These are phyloP conservation scores for Melanotaenia pygmaea DNA, from an alignment of 2,797 vertebrate genomes.

Conservation along the genomic window DNA sequence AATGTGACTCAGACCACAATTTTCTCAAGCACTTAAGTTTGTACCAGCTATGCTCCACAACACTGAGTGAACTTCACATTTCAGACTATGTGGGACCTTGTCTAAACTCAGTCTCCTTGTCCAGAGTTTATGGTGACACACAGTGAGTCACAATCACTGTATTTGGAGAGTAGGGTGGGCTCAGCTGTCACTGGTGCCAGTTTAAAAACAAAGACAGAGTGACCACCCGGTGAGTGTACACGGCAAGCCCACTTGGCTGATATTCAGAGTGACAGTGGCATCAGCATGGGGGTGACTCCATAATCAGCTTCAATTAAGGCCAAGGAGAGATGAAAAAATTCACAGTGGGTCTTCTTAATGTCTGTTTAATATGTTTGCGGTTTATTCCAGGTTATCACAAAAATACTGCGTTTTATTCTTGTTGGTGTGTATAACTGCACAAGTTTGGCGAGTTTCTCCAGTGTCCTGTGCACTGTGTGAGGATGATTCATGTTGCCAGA, in stretches of 20 bases:
- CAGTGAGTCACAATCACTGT: slow-evolving; percentile 71
- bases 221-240: slow-evolving; percentile 79
- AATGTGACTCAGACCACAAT: slow-evolving; percentile 54
- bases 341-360: slow-evolving; percentile 27
- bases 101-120: slow-evolving; percentile 31
- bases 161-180: slow-evolving; percentile 49
- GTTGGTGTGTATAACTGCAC: slow-evolving; percentile 19
- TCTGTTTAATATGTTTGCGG: slow-evolving; percentile 20
- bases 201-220: slow-evolving; percentile 74
- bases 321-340: slow-evolving; percentile 66
- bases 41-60: slow-evolving; percentile 16
- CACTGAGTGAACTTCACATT: slow-evolving; percentile 44
- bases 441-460: slow-evolving; percentile 40
- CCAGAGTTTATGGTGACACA: slow-evolving; percentile 61
- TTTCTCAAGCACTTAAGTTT: slow-evolving; percentile 23
- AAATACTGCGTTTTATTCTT: neutral
- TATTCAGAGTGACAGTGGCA: slow-evolving; percentile 78
- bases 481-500: slow-evolving; percentile 69
- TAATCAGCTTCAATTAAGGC: slow-evolving; percentile 84
- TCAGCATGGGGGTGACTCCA: slow-evolving; percentile 73
- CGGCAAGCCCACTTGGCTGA: slow-evolving; percentile 59
- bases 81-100: slow-evolving; percentile 38
- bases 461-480: slow-evolving; percentile 33
- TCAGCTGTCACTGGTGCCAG: slow-evolving; percentile 63
- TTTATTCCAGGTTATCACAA: neutral